These are phyloP conservation scores for Hydraecia micacea DNA, from an alignment of 2,888 invertebrate species.

Conservation along the genomic window DNA sequence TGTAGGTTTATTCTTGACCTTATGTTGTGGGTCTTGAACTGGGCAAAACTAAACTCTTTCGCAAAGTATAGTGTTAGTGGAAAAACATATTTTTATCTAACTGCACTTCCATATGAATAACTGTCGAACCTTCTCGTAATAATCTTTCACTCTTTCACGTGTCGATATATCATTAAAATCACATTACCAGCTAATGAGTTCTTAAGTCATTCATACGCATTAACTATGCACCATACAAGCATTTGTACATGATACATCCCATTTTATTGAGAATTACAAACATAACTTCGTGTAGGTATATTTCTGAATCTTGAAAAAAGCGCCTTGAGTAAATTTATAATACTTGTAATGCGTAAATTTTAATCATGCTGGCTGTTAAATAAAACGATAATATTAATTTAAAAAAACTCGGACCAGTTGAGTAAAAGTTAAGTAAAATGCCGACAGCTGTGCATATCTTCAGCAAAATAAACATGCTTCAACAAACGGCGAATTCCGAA, in stretches of 20 bases:
- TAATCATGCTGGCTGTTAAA: background rate
- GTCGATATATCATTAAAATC: constrained; percentile 10
- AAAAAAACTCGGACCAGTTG: background rate
- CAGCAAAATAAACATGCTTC: background rate
- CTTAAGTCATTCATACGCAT: background rate
- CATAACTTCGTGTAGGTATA: background rate
- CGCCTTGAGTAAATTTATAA: background rate
- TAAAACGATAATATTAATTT: too few species aligned
- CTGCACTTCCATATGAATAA: background rate
- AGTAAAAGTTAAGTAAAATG: background rate
- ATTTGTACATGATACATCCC: background rate
- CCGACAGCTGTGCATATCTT: background rate
- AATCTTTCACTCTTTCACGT: background rate
- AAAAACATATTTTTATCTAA: background rate
- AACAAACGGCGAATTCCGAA: constrained; percentile 9
- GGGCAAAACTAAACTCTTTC: background rate
- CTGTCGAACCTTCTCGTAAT: background rate
- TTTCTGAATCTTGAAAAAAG: background rate
- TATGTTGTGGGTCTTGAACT: background rate
- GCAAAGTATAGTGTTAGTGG: background rate
- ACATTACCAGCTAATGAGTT: constrained; percentile 17
- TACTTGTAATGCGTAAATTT: background rate
- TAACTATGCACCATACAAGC: background rate
- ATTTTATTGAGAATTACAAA: background rate
- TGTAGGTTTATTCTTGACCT: background rate